Evolutionary conservation across 2,888 invertebrate species (phyloP), one percentile per base, ranked within the genome.

Genomic region (Polia nebulosa): DNA sequence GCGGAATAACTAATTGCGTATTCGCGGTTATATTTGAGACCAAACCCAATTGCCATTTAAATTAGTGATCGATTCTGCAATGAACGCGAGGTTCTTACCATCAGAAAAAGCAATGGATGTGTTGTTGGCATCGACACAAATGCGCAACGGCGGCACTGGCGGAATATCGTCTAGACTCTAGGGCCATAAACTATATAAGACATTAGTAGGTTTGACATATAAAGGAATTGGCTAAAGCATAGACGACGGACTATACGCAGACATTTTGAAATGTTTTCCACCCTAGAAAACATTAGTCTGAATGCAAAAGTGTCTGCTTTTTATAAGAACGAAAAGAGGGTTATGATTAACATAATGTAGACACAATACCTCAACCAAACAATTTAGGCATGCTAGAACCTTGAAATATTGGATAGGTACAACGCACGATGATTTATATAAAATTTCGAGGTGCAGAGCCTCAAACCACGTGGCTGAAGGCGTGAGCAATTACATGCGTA

Each of bases 401-500:
- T 68, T 45, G 20, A 68, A 56, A 34, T 32, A 34, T 27, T n/a
- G 17, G 17, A 20, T 44, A 52, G 39, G 29, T 60, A 36, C 39
- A 20, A 39, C 17, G 47, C 41, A 56, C 34, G 1, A 41, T 53
- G 36, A 70, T 34, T 52, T 22, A 44, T 36, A 49, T 73, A 41
- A 17, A 55, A 45, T 73, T 73, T 52, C 15, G 25, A 63, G 11
- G 13, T 41, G 17, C 53, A 75, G 47, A 70, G 32, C 39, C 39
- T 34, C 15, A 27, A 41, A 20, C 68, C 68, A 55, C 53, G 47
- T 75, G 68, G 41, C 27, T 13, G 39, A 39, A 67, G 8, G 41
- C 68, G 68, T 49, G 53, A 41, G 34, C 53, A 49, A 75, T 53
- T 39, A 65, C 39, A 45, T 39, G 29, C 32, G 58, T 66, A 74